phyloP scores from a whole-genome alignment of 2,113 vertebrate species.

The Neodon shergylaensis region DNA sequence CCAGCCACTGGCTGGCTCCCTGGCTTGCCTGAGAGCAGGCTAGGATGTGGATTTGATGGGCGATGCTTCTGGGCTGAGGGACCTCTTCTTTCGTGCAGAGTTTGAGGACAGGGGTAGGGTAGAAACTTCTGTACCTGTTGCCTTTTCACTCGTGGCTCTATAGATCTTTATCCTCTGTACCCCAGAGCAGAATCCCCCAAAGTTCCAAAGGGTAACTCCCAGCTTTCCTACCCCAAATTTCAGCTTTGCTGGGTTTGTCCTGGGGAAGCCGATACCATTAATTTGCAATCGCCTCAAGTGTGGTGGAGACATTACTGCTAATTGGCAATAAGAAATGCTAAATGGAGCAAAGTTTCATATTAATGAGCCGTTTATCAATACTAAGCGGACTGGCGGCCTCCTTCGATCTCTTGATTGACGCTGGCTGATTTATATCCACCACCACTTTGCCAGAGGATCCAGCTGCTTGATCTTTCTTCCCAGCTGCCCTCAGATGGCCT shows the following conservation, averaged over 20 bases:
- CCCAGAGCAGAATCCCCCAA: accelerated
- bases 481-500: accelerated
- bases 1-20: not conserved
- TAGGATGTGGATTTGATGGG: not conserved
- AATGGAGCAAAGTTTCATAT: conserved; percentile 59
- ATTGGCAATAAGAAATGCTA: conserved; percentile 64
- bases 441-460: accelerated
- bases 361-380: conserved; percentile 56
- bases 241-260: not conserved
- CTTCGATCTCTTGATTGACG: not conserved
- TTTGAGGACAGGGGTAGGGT: not conserved
- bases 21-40: not conserved
- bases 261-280: not conserved
- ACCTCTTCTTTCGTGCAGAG: not conserved
- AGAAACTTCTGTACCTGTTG: accelerated
- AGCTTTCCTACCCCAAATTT: accelerated
- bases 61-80: accelerated
- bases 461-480: not conserved
- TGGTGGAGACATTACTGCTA: conserved; percentile 36
- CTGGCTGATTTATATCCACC: not conserved
- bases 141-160: accelerated
- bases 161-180: accelerated
- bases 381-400: not conserved
- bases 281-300: not conserved
- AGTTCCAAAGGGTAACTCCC: accelerated